Conservation (phyloP, 1,140 invertebrate species). For the Uloborus diversus region DNA sequence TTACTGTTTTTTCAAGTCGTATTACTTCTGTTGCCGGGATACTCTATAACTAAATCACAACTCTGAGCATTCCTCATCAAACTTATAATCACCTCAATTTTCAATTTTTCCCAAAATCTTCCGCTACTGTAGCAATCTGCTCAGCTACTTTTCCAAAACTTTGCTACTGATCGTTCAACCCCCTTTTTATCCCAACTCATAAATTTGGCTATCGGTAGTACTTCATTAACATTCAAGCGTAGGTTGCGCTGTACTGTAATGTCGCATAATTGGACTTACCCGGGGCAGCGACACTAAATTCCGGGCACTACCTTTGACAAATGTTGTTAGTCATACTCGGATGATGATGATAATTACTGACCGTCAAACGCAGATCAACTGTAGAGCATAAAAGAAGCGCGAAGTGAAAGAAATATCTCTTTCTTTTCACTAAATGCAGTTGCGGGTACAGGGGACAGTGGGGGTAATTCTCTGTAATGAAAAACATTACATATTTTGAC, state of each 20-base stretch:
- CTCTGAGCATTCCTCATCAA: no score
- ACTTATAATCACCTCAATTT: no score
- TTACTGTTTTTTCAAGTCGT: no score
- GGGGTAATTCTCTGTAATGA: no score
- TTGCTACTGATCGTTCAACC: slow-evolving; percentile 34
- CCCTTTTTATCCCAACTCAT: slow-evolving; percentile 28
- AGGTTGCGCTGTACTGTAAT: slow-evolving; percentile 44
- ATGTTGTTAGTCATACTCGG: slow-evolving; percentile 31
- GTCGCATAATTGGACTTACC: slow-evolving; percentile 35
- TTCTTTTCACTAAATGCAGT: no score
- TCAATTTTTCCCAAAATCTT: no score
- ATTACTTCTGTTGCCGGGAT: no score
- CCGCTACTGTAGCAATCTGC: no score
- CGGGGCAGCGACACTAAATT: slow-evolving; percentile 33
- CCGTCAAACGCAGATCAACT: slow-evolving; percentile 10
- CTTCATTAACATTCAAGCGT: slow-evolving; percentile 49
- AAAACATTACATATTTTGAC: no score
- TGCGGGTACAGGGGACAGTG: no score
- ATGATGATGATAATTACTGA: slow-evolving; percentile 38
- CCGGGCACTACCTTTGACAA: not conserved
- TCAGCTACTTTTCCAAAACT: not conserved
- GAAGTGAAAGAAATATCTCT: no score
- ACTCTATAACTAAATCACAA: no score
- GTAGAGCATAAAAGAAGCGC: slow-evolving; percentile 7
- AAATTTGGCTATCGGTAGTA: slow-evolving; percentile 33